Evolutionary conservation across 2,797 vertebrate species (phyloP), one percentile per base, ranked within the genome.

Genomic region (Danio jaintianensis): DNA sequence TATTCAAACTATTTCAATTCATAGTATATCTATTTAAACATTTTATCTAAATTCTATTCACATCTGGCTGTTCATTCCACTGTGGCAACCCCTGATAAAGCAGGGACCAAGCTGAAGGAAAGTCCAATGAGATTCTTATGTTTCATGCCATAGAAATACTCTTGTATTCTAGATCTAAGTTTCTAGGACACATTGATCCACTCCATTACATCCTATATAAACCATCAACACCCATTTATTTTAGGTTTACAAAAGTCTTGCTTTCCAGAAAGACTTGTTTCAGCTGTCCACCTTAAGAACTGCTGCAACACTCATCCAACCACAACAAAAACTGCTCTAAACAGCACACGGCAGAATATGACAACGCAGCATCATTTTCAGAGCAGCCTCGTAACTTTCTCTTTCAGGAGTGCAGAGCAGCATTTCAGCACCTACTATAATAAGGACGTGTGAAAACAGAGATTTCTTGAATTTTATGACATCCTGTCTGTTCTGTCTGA

Each of bases 371-470:
- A 76, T 52, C 50, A 53, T 76, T 67, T 48, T 64, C 9, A 43
- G 50, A 45, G 29, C 43, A 55, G 50, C 18, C 62, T 76, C 15
- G 10, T 18, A 76, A 67, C 15, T 29, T 67, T 56, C 40, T 53
- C 36, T 76, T 67, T 52, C 16, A 50, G 43, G 11, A 75, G 38
- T n/a, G 62, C 62, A 45, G 61, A 45, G 55, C 58, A 78, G 66
- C 55, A 68, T 42, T 78, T 61, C 76, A 59, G 55, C 55, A 52
- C 7, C 13, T 5, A 11, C 59, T 75, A 5, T 52, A 77, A 45
- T 56, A 75, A 56, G 52, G 62, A 11, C 20, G 55, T 55, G 61
- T 66, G 62, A 67, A 62, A 77, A 67, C 62, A 61, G 43, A 78
- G 55, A 22, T 68, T 42, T 50, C 16, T 18, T 16, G 29, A 59